A percentile compares a stretch with the other conserved stretches of the same genome.
These are phyloP conservation scores for Rutpela maculata DNA, from an alignment of 2,888 invertebrate genomes.

Conservation along the genomic window DNA sequence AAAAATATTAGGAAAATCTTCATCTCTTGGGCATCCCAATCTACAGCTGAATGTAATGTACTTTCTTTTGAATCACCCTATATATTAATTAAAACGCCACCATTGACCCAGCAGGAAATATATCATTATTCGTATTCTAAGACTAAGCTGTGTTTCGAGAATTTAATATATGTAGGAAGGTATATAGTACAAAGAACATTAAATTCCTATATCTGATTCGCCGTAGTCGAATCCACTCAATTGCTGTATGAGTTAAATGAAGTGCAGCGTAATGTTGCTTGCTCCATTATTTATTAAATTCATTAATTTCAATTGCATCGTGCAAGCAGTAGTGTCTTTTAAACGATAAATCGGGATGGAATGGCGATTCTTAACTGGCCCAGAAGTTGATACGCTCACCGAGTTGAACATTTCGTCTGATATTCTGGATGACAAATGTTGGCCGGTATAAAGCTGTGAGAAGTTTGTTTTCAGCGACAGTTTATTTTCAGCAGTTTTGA, in stretches of 20 bases:
- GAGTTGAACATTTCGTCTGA: slow-evolving; percentile 4
- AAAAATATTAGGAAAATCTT: too few species aligned
- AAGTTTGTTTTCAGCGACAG: not conserved
- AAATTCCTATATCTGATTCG: not conserved
- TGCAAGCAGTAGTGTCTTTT: not conserved
- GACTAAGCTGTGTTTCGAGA: not conserved
- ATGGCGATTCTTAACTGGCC: not conserved
- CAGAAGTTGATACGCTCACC: not conserved
- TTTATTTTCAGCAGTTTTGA: slow-evolving; percentile 7
- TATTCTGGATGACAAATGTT: not conserved
- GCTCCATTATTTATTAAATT: not conserved
- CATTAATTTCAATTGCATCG: not conserved
- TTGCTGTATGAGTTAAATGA: not conserved
- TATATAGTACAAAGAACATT: not conserved
- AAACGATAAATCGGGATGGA: not conserved
- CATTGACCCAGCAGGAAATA: not conserved
- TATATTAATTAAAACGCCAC: not conserved
- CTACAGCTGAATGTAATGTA: too few species aligned
- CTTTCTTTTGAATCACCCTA: too few species aligned
- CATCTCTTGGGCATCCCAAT: too few species aligned
- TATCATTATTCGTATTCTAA: not conserved
- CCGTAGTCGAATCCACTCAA: not conserved
- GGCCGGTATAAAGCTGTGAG: not conserved
- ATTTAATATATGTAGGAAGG: not conserved
- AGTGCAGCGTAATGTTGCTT: not conserved